A percentile compares a stretch with the other conserved stretches of the same genome.
These are phyloP conservation scores for Diachasmimorpha longicaudata DNA, from an alignment of 1,140 invertebrate species.

Conservation along the genomic window DNA sequence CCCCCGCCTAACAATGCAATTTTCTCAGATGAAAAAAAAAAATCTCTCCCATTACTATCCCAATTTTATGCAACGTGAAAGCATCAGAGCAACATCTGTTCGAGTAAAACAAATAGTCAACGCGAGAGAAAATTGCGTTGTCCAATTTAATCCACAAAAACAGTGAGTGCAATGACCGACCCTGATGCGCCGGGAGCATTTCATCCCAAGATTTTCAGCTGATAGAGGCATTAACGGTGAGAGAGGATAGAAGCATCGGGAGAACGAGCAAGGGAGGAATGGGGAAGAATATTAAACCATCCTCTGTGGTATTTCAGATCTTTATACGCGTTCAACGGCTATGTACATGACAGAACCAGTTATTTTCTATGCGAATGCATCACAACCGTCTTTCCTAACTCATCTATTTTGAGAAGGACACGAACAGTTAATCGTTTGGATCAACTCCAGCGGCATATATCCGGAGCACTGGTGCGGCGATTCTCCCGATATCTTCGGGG, in stretches of 20 bases:
- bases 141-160: background rate
- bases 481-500: too few relatives aligned
- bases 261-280: background rate
- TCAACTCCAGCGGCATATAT: constrained; percentile 2
- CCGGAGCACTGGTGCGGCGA: too few relatives aligned
- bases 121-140: background rate
- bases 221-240: background rate
- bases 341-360: background rate
- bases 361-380: constrained; percentile 4
- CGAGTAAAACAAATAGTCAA: background rate
- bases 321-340: background rate
- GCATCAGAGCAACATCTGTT: background rate
- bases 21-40: background rate
- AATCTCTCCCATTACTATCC: background rate
- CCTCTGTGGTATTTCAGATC: background rate
- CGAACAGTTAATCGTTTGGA: constrained; percentile 13
- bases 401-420: constrained; percentile 16
- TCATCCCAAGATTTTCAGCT: background rate
- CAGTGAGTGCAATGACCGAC: background rate
- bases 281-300: too few relatives aligned
- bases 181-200: background rate
- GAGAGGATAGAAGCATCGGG: background rate
- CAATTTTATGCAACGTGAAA: background rate
- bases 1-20: background rate
- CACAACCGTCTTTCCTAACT: background rate